phyloP scores from a whole-genome alignment of 2,888 invertebrate genomes.

The Tyria jacobaeae region DNA sequence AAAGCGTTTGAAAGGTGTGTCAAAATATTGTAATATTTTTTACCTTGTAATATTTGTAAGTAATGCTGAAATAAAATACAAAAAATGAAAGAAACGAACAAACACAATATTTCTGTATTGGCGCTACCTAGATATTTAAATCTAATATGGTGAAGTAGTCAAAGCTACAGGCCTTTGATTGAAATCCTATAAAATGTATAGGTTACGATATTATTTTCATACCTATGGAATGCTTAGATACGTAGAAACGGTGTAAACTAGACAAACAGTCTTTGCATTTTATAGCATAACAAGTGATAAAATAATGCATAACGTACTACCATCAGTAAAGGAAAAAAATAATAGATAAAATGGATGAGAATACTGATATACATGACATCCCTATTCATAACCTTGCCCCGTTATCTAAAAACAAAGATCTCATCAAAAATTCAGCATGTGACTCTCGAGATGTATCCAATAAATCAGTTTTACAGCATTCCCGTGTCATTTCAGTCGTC shows the following conservation, averaged over 20 bases:
- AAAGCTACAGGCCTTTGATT: too few species aligned
- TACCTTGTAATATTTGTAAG: too few species aligned
- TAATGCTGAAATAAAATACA: background rate
- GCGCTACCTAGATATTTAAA: background rate
- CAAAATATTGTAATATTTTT: too few species aligned
- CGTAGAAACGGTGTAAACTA: background rate
- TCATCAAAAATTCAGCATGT: slow-evolving; percentile 84
- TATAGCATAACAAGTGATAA: background rate
- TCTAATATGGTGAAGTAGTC: background rate
- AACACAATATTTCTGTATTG: background rate
- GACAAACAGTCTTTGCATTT: background rate
- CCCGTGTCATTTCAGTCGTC: slow-evolving; percentile 86
- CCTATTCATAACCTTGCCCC: slow-evolving; percentile 49
- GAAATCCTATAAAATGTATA: background rate
- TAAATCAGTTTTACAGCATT: slow-evolving; percentile 87
- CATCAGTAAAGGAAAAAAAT: background rate
- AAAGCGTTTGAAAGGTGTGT: too few species aligned
- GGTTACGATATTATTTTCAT: background rate
- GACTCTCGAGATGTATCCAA: slow-evolving; percentile 83
- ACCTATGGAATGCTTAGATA: background rate
- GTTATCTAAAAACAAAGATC: slow-evolving; percentile 80
- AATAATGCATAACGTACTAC: background rate
- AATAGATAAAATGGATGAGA: slow-evolving; percentile 4
- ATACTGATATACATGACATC: slow-evolving; percentile 7
- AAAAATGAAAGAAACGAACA: background rate